A percentile compares a stretch with the other conserved stretches of the same genome.
Conservation (phyloP, 2,113 vertebrate genomes). For the Pluvianellus socialis region DNA sequence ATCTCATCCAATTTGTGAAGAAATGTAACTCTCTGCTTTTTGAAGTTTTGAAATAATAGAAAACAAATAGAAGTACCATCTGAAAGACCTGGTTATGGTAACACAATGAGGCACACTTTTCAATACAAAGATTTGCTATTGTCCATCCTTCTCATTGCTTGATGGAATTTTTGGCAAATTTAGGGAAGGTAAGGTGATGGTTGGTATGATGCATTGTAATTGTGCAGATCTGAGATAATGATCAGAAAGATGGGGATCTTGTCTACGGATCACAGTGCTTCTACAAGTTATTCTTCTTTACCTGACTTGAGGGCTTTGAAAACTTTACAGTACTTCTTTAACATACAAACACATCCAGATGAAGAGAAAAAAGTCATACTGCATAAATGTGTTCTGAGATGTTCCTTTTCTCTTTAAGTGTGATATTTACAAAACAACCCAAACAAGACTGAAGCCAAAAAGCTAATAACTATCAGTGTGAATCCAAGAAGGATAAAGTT, state of each 20-base stretch:
- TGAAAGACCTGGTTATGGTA: neutral
- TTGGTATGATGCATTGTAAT: neutral
- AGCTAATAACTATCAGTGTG: fast-evolving
- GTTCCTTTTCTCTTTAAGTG: neutral
- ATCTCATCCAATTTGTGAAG: constrained; percentile 62
- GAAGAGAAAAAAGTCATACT: neutral
- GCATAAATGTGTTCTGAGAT: neutral
- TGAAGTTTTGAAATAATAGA: constrained; percentile 56
- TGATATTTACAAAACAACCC: neutral
- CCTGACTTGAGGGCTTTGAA: neutral
- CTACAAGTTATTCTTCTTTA: neutral
- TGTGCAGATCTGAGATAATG: neutral
- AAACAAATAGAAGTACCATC: neutral
- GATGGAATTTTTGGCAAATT: neutral
- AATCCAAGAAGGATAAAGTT: neutral
- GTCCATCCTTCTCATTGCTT: neutral
- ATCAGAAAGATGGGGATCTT: neutral
- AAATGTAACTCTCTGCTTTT: constrained; percentile 36
- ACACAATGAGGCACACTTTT: neutral
- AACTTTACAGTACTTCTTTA: neutral
- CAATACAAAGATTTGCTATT: neutral
- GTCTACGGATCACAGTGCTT: neutral
- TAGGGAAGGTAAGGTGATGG: neutral
- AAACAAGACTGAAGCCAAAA: neutral
- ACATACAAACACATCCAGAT: fast-evolving